These are phyloP conservation scores for Tachycineta bicolor DNA, from an alignment of 2,113 vertebrate genomes.

Conservation along the genomic window DNA sequence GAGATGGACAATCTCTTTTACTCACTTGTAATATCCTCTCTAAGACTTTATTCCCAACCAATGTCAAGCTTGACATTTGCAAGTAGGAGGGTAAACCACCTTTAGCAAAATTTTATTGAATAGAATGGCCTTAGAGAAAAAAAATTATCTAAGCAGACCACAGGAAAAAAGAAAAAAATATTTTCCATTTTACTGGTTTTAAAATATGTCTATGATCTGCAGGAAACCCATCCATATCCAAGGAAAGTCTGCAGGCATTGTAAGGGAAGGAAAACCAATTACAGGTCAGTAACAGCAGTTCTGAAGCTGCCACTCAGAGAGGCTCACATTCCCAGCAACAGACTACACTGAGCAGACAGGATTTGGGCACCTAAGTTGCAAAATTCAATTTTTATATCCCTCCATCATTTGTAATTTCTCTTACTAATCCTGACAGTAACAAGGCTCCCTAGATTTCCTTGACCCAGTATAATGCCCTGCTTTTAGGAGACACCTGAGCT, in stretches of 20 bases:
- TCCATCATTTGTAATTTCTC: background rate
- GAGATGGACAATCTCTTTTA: background rate
- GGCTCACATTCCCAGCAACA: background rate
- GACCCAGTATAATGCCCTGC: background rate
- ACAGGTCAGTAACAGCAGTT: background rate
- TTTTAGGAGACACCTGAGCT: background rate
- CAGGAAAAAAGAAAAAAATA: background rate
- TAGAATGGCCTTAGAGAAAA: background rate
- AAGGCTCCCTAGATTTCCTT: background rate
- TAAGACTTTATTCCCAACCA: background rate
- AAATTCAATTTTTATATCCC: background rate
- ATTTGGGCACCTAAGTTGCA: background rate
- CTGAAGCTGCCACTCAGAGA: background rate
- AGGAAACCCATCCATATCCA: background rate
- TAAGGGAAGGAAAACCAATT: background rate
- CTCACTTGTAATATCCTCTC: background rate
- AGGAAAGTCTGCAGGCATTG: background rate
- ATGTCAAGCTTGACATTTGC: background rate
- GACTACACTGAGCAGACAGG: background rate
- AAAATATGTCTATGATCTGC: background rate
- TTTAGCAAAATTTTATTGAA: background rate
- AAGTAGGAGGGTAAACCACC: background rate
- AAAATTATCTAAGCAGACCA: background rate
- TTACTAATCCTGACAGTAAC: background rate
- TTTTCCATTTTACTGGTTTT: background rate